Base-by-base conservation (phyloP, 2,113 vertebrate species). In the Nicator chloris region DNA sequence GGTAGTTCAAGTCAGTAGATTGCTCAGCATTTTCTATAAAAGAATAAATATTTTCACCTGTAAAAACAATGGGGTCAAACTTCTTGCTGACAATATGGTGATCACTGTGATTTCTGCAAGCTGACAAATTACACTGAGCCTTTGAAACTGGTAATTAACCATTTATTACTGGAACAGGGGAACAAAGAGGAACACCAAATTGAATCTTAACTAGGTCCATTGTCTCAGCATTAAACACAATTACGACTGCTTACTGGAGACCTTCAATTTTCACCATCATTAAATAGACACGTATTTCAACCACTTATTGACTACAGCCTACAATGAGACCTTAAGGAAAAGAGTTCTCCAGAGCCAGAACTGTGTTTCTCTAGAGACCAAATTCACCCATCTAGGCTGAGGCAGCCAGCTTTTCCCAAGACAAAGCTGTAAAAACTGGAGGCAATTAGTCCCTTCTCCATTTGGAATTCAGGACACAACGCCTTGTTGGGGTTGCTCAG, bases 201-300 rank as follows among this genome's bases (percentile, higher is more conserved):
- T 87, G 71, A 86, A 83, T 86, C 71, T 80, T 96, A 78, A 90
- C 82, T 73, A 92, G n/a, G 44, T 90, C 91, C 71, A 78, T 94
- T 94, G 60, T 86, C 68, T 88, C 60, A 47, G 60, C 82, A 86
- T 68, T 91, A 92, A 95, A 92, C 49, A 85, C 63, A 86, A 68
- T 92, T 95, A 81, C 71, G 2, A 44, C 31, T 87, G 60, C 64
- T 90, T 87, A 42, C 79, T 71, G 71, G 76, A 92, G 64, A 75
- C 35, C 82, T 96, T 96, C 78, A 92, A 90, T 94, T 88, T 94
- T 91, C 71, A 82, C 82, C 49, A 51, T 75, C 68, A 86, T 92
- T 92, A 95, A 86, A 85, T 28, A 69, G 44, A 75, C 51, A 88
- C 7, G 13, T 88, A 92, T 81, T 95, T 90, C 71, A 90, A 66